phyloP scores from a whole-genome alignment of 2,888 invertebrate species.

The Hirtodrosophila alboralis region DNA sequence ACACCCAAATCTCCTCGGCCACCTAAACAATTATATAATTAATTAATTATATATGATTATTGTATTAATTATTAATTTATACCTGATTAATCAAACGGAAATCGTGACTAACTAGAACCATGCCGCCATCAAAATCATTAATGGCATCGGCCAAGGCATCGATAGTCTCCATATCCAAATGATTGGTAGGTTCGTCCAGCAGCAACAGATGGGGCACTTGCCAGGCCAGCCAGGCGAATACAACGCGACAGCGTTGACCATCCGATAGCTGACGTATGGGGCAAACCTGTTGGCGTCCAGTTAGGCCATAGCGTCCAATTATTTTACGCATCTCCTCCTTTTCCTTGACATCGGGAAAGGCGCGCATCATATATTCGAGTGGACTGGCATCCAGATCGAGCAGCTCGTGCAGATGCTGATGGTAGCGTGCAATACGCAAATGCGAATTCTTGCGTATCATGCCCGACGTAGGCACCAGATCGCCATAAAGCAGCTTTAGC shows the following conservation, averaged over 20 bases:
- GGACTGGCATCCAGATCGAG: slow-evolving; percentile 97
- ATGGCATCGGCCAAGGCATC: slow-evolving; percentile 99
- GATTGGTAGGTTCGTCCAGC: slow-evolving; percentile 94
- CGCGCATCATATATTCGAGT: slow-evolving; percentile 98
- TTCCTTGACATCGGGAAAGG: slow-evolving; percentile 98
- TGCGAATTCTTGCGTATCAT: slow-evolving; percentile 99
- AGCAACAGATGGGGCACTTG: slow-evolving; percentile 97
- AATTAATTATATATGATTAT: too few species aligned
- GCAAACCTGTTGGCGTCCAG: slow-evolving; percentile 96
- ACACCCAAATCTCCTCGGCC: slow-evolving; percentile 99
- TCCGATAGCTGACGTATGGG: slow-evolving; percentile 90
- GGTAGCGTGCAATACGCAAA: slow-evolving; percentile 98
- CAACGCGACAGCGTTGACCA: slow-evolving; percentile 98
- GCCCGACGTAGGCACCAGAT: slow-evolving; percentile 96
- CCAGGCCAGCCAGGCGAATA: slow-evolving; percentile 99
- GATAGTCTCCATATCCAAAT: slow-evolving; percentile 98
- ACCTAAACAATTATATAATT: slow-evolving; percentile 92
- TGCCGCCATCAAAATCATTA: slow-evolving; percentile 98
- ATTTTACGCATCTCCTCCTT: slow-evolving; percentile 99
- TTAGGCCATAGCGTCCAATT: slow-evolving; percentile 98
- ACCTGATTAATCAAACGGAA: slow-evolving; percentile 99
- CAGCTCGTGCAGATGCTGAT: slow-evolving; percentile 98
- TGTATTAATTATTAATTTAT: too few species aligned
- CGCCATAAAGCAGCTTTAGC: slow-evolving; percentile 96
- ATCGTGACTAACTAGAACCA: slow-evolving; percentile 99